Conservation (phyloP, 2,113 vertebrate genomes). For the Malurus alboscapulatus region DNA sequence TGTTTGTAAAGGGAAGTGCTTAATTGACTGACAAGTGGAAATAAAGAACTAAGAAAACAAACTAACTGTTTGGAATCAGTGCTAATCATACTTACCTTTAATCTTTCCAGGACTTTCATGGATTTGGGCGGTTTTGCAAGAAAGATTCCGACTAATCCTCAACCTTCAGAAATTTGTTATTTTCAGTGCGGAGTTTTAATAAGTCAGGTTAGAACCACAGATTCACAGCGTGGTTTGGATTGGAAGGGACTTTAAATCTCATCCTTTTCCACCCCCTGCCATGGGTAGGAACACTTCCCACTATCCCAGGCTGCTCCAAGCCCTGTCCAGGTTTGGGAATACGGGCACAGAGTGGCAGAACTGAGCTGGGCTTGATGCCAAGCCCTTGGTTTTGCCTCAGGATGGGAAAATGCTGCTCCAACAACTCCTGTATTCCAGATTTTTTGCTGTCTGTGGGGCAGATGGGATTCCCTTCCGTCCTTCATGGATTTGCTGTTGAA, state of each 20-base stretch:
- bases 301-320: not conserved
- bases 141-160: not conserved
- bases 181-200: not conserved
- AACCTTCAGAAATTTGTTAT: not conserved
- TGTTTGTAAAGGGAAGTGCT: not conserved
- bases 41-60: not conserved
- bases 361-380: fast-evolving
- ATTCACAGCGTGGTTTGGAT: not conserved
- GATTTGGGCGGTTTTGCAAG: not conserved
- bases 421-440: fast-evolving
- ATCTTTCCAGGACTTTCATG: not conserved
- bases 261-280: not conserved
- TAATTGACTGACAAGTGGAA: not conserved
- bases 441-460: not conserved
- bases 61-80: not conserved
- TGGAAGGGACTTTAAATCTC: not conserved
- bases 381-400: not conserved
- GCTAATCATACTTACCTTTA: not conserved
- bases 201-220: not conserved
- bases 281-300: not conserved
- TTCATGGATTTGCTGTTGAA: not conserved
- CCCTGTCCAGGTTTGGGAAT: not conserved
- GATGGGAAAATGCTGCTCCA: fast-evolving
- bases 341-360: not conserved
- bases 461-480: not conserved